Evolutionary conservation across 1,140 invertebrate genomes (phyloP), one percentile per base, ranked within the genome.

Genomic region (Maniola jurtina): DNA sequence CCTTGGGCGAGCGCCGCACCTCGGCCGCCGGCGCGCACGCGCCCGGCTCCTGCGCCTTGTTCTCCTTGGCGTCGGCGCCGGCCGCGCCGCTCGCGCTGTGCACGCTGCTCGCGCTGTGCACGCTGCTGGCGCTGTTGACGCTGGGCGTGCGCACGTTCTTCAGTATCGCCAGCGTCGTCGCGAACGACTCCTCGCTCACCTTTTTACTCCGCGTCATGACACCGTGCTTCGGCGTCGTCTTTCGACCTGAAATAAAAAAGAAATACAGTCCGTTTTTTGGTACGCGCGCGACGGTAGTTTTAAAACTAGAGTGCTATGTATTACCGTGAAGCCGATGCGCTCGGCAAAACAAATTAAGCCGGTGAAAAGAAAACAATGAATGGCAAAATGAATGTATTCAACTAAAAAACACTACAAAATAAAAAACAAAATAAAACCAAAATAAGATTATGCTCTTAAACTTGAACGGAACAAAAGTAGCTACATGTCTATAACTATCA

Each of bases 191-290:
- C 68, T 86, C 88, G 66, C 75, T 76, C 35, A 79, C 70, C 73
- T 80, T 85, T 86, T 84, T 86, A 81, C 83, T 88, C 63, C 82
- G 77, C 38, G 88, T 88, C 76, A 83, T 77, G 64, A 88, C 88
- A 78, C 75, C 83, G 64, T 83, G 77, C 34, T 76, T 76, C 64
- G 79, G 71, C 57, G 81, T 70, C 45, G 72, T 48, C 61, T 75
- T 83, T 83, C 63, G 68, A 79, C 79, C 88, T 90, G 88, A 65
- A 90, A 90, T 75, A 71, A 76, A 86, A 81, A 83, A 72, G 63
- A 52, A 42, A 72, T 84, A 84, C 81, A 84, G 75, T 81, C 71
- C 70, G 64, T 66, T 38, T 75, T 76, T 60, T 64, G 42, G 15
- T 25, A 15, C n/a, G 14, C 14, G 15, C 50, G 63, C 15, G 36